Conservation (phyloP, 2,113 vertebrate species). For the Limanda limanda region DNA sequence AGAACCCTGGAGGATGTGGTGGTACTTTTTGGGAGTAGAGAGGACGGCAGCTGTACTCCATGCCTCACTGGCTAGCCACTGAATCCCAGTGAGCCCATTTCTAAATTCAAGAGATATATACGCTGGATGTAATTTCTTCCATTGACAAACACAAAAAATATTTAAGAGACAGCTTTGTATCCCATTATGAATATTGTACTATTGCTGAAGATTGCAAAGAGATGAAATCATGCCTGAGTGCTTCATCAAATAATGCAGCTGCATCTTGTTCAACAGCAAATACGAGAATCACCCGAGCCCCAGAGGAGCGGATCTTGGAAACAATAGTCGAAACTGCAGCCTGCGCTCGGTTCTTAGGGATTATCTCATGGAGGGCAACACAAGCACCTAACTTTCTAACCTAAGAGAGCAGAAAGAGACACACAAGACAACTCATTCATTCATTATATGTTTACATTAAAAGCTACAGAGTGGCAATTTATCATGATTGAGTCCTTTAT, state of each 20-base stretch:
- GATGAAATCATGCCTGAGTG: constrained; percentile 57
- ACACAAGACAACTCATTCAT: not conserved
- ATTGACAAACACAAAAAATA: not conserved
- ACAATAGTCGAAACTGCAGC: constrained; percentile 74
- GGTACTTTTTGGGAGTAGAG: constrained; percentile 74
- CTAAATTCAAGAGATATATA: constrained; percentile 39
- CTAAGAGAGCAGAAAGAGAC: constrained; percentile 39
- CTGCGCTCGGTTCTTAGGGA: constrained; percentile 79
- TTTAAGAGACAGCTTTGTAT: not conserved
- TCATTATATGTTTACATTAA: not conserved
- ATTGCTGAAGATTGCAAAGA: not conserved
- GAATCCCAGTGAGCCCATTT: constrained; percentile 78
- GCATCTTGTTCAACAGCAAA: constrained; percentile 85
- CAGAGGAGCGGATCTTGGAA: constrained; percentile 75
- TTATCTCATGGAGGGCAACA: constrained; percentile 80
- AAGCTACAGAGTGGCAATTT: not conserved
- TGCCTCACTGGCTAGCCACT: constrained; percentile 86
- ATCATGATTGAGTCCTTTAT: not conserved
- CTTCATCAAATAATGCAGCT: constrained; percentile 78
- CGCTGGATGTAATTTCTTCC: not conserved
- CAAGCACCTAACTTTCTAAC: constrained; percentile 75
- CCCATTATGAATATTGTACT: not conserved
- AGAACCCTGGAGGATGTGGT: constrained; percentile 78
- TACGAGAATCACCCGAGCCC: constrained; percentile 79
- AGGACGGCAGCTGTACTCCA: constrained; percentile 85